Conservation (phyloP, 1,140 invertebrate genomes). For the Orchesella cincta region DNA sequence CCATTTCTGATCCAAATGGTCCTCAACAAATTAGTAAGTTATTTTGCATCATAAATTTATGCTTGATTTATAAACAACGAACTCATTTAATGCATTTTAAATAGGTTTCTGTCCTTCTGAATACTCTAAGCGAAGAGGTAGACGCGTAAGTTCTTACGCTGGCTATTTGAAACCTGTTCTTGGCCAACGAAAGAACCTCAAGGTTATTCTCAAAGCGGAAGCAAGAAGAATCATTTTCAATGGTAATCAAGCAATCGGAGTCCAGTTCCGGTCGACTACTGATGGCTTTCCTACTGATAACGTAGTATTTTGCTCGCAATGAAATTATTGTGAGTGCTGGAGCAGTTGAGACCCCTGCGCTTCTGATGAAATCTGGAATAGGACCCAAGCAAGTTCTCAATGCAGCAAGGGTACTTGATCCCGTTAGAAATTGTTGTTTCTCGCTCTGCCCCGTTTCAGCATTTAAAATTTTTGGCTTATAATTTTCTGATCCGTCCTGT, state of each 20-base stretch:
- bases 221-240: conserved; percentile 4
- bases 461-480: too few species aligned
- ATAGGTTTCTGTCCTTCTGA: conserved; percentile 13
- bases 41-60: too few species aligned
- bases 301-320: too few species aligned
- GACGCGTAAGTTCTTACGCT: conserved; percentile 22
- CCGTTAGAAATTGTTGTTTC: too few species aligned
- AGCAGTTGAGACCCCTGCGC: conserved; percentile 67
- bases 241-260: not conserved
- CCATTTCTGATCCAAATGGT: conserved; percentile 24
- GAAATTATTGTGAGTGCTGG: conserved; percentile 72
- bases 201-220: conserved; percentile 18
- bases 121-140: conserved; percentile 9
- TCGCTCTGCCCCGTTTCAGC: too few species aligned
- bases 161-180: conserved; percentile 26
- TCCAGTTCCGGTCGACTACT: too few species aligned
- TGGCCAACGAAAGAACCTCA: conserved; percentile 15
- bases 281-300: too few species aligned
- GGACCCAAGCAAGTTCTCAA: conserved; percentile 70
- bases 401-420: conserved; percentile 63
- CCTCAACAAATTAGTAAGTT: too few species aligned
- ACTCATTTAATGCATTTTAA: too few species aligned
- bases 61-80: too few species aligned
- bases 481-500: not conserved
- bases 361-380: conserved; percentile 75